Evolutionary conservation across 2,797 vertebrate genomes (phyloP), one percentile per base, ranked within the genome.

Genomic region (Philypnodon macrostomus): DNA sequence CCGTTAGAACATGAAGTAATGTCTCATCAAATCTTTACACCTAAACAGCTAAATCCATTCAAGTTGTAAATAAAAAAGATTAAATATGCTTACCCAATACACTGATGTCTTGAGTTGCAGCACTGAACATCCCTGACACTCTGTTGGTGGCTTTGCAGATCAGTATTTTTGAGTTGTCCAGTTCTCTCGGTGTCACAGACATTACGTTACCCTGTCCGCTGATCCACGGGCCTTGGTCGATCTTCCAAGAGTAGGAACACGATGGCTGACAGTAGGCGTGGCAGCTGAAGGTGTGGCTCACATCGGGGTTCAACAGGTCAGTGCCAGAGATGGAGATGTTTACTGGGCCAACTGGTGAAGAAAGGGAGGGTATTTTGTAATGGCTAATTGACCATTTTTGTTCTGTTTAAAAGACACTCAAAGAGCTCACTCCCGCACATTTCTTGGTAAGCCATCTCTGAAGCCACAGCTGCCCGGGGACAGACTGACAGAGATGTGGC

Each of bases 111-210:
- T 5, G 23, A 11, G 12, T 36, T 9, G 57, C 40, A 9, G 38
- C 1, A 2, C 5, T 33, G 27, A 63, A 79, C 37, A 79, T 15
- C 14, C 71, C 63, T 1, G 81, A 82, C 1, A 80, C 21, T 1
- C 4, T 42, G 13, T 79, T 84, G 48, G 13, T 52, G 36, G 80
- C 82, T 59, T 70, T 76, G 44, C 80, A 85, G 30, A 46, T 24
- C 26, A 83, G 26, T 1, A 14, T 9, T 31, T 40, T 51, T 5
- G 24, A 49, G 7, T 4, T 13, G 8, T 58, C 47, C n/a, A 7
- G 15, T 9, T 73, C 55, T 26, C 2, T 10, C 13, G 67, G 68
- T 5, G 38, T 67, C 11, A 85, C 5, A 1, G 63, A 53, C 11
- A 85, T 14, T 4, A 75, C 62, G 0, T 79, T 80, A 12, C 77